Base-by-base conservation (phyloP, 2,797 vertebrate genomes). In the Sphaeramia orbicularis region DNA sequence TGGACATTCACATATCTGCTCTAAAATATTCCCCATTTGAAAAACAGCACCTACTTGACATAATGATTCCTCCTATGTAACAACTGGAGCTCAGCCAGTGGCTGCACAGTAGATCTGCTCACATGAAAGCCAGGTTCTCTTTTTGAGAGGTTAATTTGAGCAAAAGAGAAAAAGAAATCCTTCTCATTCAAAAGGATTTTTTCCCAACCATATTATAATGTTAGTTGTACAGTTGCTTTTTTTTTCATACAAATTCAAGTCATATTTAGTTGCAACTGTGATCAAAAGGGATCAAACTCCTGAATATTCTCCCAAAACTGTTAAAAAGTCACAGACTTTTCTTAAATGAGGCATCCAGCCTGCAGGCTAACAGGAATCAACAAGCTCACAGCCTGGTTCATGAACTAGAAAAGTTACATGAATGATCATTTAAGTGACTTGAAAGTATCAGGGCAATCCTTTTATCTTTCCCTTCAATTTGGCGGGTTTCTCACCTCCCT, bases 21-120 rank as follows among this genome's bases (percentile, higher is more conserved):
- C 54, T 30, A 65, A 73, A 62, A 76, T 58, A 60, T 65, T 57
- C 37, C 52, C 32, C 43, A n/a, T n/a, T n/a, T n/a, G n/a, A 7
- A 60, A 70, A 64, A 41, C 15, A 21, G 74, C 15, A 47, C 72
- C 65, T 65, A 74, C 63, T 65, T 71, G 76, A 62, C 32, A 63
- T 51, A 65, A 49, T 74, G 63, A 74, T 76, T 56, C 40, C 45
- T 67, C 38, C 42, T 13, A 7, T 65, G 43, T 49, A 53, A 15
- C 44, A 42, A 60, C 24, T 55, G 59, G 24, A 41, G 4, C 45
- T 5, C 69, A 81, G 47, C 84, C 75, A 74, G 40, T 13, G 9
- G 3, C 18, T 50, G 4, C 27, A 44, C 58, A 67, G 44, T 2
- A 35, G 37, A 56, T 19, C 6, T 21, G 59, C 51, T 54, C 12